phyloP scores from a whole-genome alignment of 92 coral and sea anemone species.

The Anthopleura xanthogrammica region DNA sequence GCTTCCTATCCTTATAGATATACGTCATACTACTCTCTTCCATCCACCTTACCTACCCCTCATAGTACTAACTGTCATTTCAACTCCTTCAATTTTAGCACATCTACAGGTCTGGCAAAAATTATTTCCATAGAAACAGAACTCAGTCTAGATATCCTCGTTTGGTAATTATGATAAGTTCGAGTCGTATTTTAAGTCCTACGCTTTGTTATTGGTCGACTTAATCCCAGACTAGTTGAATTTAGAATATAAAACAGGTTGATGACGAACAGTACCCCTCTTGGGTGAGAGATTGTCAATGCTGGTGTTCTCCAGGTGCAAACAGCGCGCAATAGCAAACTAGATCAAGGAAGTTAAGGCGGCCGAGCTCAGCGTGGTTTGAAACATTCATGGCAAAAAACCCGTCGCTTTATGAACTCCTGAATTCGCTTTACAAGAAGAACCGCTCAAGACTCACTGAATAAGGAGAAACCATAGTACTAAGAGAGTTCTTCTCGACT shows the following conservation, averaged over 20 bases:
- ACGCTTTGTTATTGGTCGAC: not conserved
- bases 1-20: not conserved
- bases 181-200: not conserved
- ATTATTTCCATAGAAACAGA: too few species aligned
- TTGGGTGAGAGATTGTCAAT: not conserved
- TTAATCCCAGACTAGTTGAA: not conserved
- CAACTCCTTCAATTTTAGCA: not conserved
- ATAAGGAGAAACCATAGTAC: not conserved
- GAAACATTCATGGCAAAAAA: not conserved
- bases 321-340: slow-evolving; percentile 29
- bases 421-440: not conserved
- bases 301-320: slow-evolving; percentile 27
- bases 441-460: not conserved
- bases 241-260: not conserved
- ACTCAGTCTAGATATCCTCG: too few species aligned
- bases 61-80: not conserved
- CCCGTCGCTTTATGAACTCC: not conserved
- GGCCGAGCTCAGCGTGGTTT: slow-evolving; percentile 17
- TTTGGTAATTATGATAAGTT: too few species aligned
- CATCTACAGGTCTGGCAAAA: too few species aligned
- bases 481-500: not conserved
- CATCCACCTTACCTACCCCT: not conserved
- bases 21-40: not conserved
- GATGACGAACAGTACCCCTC: not conserved
- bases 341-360: slow-evolving; percentile 25